A percentile compares a stretch with the other conserved stretches of the same genome.
phyloP scores from a whole-genome alignment of 2,888 invertebrate species.

The Rhynchonema sp. region DNA sequence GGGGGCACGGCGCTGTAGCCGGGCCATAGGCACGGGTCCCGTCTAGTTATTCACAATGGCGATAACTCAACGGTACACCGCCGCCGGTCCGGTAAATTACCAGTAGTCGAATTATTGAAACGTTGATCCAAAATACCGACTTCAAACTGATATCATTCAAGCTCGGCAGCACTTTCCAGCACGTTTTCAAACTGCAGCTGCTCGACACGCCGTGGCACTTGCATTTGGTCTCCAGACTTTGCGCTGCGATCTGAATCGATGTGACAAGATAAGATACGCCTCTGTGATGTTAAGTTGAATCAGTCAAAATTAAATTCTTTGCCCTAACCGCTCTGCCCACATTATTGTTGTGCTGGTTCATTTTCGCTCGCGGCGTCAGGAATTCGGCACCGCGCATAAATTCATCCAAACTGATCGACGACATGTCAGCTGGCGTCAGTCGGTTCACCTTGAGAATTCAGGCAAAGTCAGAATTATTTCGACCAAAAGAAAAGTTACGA shows the following conservation, averaged over 20 bases:
- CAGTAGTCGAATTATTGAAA: no score
- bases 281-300: no score
- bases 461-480: neutral
- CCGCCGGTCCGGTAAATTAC: no score
- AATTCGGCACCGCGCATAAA: slow-evolving; percentile 4
- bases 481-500: neutral
- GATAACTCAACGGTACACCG: no score
- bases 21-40: no score
- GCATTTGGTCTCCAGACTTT: slow-evolving; percentile 45
- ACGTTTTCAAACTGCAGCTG: slow-evolving; percentile 59
- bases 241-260: slow-evolving; percentile 47
- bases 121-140: neutral
- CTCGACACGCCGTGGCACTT: slow-evolving; percentile 68
- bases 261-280: no score
- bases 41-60: no score
- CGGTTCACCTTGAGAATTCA: neutral
- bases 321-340: slow-evolving; percentile 50
- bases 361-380: slow-evolving; percentile 35
- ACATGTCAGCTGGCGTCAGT: slow-evolving; percentile 1
- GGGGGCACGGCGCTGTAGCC: no score
- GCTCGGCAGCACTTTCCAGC: slow-evolving; percentile 51
- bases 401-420: slow-evolving; percentile 3
- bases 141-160: slow-evolving; percentile 34
- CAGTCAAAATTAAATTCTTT: neutral
- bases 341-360: slow-evolving; percentile 56